phyloP scores from a whole-genome alignment of 2,113 vertebrate species.

The Scolopax mira region DNA sequence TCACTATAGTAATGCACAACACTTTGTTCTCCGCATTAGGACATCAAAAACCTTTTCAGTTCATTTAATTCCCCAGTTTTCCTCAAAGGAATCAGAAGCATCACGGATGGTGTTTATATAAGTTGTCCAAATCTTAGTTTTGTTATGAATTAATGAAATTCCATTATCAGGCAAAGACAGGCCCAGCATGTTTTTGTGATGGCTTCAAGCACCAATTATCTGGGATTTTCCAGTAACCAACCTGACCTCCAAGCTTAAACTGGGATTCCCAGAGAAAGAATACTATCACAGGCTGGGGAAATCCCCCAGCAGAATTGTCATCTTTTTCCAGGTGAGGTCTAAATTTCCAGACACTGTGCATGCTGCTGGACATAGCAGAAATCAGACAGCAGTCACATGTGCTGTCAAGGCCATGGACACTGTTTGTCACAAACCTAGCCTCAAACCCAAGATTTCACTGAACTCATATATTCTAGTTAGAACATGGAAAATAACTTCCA shows the following conservation, averaged over 20 bases:
- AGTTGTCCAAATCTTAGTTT: slow-evolving; percentile 7
- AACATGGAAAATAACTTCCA: background rate
- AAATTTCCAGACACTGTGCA: background rate
- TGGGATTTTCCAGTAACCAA: slow-evolving; percentile 36
- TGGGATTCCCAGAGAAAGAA: background rate
- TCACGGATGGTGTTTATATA: background rate
- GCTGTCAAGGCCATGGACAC: background rate
- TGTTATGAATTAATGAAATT: slow-evolving; percentile 21
- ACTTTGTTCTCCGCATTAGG: background rate
- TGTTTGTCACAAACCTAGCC: background rate
- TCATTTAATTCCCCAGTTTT: slow-evolving; percentile 3
- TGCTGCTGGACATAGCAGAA: background rate
- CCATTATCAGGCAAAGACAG: slow-evolving; percentile 35
- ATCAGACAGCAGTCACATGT: background rate
- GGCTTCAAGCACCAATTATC: background rate
- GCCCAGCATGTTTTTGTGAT: background rate
- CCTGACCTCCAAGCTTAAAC: background rate
- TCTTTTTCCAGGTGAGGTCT: background rate
- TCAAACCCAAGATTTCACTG: background rate
- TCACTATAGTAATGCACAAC: background rate
- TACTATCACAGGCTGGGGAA: background rate
- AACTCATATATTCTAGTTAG: background rate
- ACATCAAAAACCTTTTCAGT: background rate
- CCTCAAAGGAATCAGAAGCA: background rate
- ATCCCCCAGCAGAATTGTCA: background rate